These are phyloP conservation scores for Trachymyrmex cornetzi DNA, from an alignment of 1,140 invertebrate genomes.

Conservation along the genomic window DNA sequence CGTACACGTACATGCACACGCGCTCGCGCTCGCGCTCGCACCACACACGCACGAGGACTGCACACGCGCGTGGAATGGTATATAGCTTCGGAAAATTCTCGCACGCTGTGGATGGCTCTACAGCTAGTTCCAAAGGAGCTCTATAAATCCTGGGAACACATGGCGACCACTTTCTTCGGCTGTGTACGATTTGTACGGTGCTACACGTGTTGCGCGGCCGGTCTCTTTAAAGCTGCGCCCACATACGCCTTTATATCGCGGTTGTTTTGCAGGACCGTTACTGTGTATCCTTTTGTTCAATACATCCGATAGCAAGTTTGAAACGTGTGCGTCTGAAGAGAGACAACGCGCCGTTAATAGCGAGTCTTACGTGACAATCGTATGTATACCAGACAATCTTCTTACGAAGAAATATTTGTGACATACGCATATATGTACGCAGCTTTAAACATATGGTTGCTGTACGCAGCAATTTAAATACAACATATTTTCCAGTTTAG, in stretches of 20 bases:
- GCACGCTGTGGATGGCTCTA: conserved; percentile 30
- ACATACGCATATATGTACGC: not conserved
- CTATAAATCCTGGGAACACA: conserved; percentile 56
- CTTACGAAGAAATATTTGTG: not conserved
- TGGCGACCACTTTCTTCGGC: conserved; percentile 43
- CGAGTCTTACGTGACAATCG: not conserved
- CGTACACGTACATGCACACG: conserved; percentile 65
- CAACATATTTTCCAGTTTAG: not conserved
- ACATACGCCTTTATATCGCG: not conserved
- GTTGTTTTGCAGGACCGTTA: not conserved
- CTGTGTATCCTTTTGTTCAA: not conserved
- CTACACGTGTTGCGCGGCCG: conserved; percentile 28
- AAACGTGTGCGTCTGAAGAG: not conserved
- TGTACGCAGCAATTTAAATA: conserved; percentile 8
- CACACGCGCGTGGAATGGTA: conserved; percentile 40
- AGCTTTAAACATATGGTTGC: conserved; percentile 3
- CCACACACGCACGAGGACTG: not conserved
- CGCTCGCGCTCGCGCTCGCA: conserved; percentile 1
- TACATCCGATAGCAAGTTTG: not conserved
- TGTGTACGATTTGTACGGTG: conserved; percentile 17
- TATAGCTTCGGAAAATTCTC: conserved; percentile 37
- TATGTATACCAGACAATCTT: not conserved
- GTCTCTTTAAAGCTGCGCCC: not conserved
- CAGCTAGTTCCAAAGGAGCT: conserved; percentile 60
- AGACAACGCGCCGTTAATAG: not conserved